Base-by-base conservation (phyloP, 2,888 invertebrate genomes). In the Argyra leucocephala region DNA sequence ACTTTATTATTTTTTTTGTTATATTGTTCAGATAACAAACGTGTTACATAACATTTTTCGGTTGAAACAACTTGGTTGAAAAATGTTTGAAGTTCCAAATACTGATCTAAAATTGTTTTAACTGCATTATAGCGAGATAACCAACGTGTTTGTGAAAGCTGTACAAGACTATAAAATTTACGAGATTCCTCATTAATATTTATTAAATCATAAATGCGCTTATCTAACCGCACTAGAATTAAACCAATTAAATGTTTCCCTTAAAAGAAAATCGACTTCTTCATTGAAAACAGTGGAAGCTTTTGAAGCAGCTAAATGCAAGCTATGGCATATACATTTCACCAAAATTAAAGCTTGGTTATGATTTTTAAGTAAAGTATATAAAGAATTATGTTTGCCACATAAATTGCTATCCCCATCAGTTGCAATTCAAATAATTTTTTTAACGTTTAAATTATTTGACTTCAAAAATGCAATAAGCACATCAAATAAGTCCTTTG, bases 191-290 rank as follows among this genome's bases (percentile, higher is more conserved):
- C n/a, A n/a, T 21, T 21, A 4, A n/a, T 21, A 21, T 57, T 57
- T n/a, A 57, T 57, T 57, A 21, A 57, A 21, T 57, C 21, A 57
- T 21, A 57, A 21, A 57, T n/a, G 7, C 21, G n/a, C 57, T 21
- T 21, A 21, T 37, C 62, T 37, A 22, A 37, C 7, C 22, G 62
- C 21, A 21, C 37, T 37, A 5, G 22, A n/a, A 3, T 21, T 22
- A 48, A 62, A 62, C 62, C 37, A 62, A 37, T 62, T 26, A 48
- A 21, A 62, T 3, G 62, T 62, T 62, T 62, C 62, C n/a, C 62
- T 36, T 5, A 62, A 21, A 6, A 62, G 15, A 48, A 62, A 62
- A n/a, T 37, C 62, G 22, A 62, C 15, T 22, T 62, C 6, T 9
- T 62, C 48, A 22, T 21, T 18, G 15, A 62, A 18, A 7, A 26